phyloP scores from a whole-genome alignment of 2,113 vertebrate species.

The Butorides virescens region DNA sequence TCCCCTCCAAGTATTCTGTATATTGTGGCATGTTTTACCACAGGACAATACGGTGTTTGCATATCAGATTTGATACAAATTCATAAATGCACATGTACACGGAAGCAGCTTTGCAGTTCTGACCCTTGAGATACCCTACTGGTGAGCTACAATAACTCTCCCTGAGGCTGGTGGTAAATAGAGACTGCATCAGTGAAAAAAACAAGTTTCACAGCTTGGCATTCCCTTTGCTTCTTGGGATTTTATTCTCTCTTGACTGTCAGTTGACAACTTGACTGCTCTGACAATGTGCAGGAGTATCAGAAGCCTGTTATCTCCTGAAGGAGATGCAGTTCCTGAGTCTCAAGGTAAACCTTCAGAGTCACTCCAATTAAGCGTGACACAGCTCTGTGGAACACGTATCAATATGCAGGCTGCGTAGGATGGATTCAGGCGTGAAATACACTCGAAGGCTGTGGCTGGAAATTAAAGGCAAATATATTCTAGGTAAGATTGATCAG shows the following conservation, averaged over 20 bases:
- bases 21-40: background rate
- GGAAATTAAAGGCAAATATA: background rate
- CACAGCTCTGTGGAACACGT: rapidly evolving
- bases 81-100: background rate
- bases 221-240: background rate
- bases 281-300: background rate
- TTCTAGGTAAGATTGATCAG: rapidly evolving
- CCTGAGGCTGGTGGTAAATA: background rate
- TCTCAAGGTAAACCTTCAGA: background rate
- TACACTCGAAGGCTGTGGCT: background rate
- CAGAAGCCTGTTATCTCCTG: background rate
- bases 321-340: background rate
- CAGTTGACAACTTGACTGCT: background rate
- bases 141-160: background rate
- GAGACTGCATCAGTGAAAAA: background rate
- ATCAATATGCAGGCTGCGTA: background rate
- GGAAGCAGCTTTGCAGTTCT: background rate
- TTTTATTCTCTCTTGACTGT: background rate
- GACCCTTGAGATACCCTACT: background rate
- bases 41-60: background rate
- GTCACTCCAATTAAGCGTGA: background rate
- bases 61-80: background rate
- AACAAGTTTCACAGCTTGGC: background rate
- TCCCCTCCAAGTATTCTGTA: background rate
- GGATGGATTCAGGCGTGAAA: background rate